Evolutionary conservation across 2,888 invertebrate species (phyloP), one percentile per base, ranked within the genome.

Genomic region (Ichneumoninae sp.): DNA sequence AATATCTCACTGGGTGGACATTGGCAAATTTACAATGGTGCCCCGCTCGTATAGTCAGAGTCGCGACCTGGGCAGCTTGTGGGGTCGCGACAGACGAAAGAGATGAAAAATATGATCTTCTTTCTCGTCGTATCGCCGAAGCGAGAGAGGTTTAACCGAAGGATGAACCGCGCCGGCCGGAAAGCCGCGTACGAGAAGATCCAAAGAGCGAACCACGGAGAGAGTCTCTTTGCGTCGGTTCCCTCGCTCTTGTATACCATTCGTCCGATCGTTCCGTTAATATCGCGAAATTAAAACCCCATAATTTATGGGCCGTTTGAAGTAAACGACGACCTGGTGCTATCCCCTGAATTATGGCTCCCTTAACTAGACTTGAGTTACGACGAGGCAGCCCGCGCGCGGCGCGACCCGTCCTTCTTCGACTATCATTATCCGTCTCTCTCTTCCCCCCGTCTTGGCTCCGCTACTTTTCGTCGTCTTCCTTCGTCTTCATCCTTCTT

Each of bases 301-400:
- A 89, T 93, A 92, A 93, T 93, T 93, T 93, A 93, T 92, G 91
- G 90, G 90, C 89, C 91, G 91, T 93, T 93, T 91, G 91, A 92
- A 92, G 90, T 90, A 90, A 91, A 91, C 90, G 90, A 89, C 90
- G 92, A 92, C 89, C 90, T 90, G 91, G 92, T 92, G 92, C 91
- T 92, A 93, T 91, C 92, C 92, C 86, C 90, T 93, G 91, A 93
- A 92, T 93, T 93, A 93, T 93, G 90, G 92, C 93, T 92, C 92
- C 91, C 92, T 92, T 92, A 93, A 93, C 93, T 92, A 93, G 93
- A 91, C 92, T 92, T 92, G 93, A 93, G 92, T 93, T 93, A 93
- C 92, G 92, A 91, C 91, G 92, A 90, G 90, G 89, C 90, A 88
- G 81, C 16, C 44, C 86, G 69, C 76, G 66, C 72, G 83, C 87